Evolutionary conservation across 2,888 invertebrate genomes (phyloP), one percentile per base, ranked within the genome.

Genomic region (Tipula vernalis): DNA sequence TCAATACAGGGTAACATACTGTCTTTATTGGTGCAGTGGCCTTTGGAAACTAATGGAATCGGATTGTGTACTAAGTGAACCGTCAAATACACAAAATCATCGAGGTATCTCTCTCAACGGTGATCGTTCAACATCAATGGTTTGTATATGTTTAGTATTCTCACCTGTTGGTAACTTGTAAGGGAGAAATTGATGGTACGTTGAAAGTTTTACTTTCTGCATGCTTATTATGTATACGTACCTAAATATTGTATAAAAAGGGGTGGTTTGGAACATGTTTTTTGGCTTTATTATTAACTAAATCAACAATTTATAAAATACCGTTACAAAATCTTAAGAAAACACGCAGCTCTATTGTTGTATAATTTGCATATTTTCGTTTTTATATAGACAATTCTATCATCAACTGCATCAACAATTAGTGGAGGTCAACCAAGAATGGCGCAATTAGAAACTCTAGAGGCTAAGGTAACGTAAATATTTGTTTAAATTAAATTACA

Each of bases 401-500:
- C 84, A n/a, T 39, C 85, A 18, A 18, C 42, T 42, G 42, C 12
- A 42, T 57, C 86, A 57, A 51, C 51, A 86, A 57, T 39, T 36
- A 57, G 28, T 86, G 51, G 51, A 51, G 87, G 87, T 87, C 91
- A 91, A 89, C 92, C 92, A 36, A 92, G 92, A 89, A 92, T 94
- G 94, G 94, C 94, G 18, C 94, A 94, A 89, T 90, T 95, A 88
- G 94, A 95, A 90, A 94, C 94, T 83, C 91, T 95, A 88, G 95
- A 95, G 90, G 94, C 94, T 86, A 94, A 94, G 93, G 95, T 94
- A 91, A 44, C 51, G 51, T 57, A 57, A 6, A 15, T 28, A 71
- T 71, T 28, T n/a, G 6, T 51, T 15, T 18, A 15, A 44, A 51
- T 51, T 51, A 6, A 51, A 15, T 51, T n/a, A 44, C 44, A 44